These are phyloP conservation scores for Rhogogaster chlorosoma DNA, from an alignment of 2,888 invertebrate genomes.

Conservation along the genomic window DNA sequence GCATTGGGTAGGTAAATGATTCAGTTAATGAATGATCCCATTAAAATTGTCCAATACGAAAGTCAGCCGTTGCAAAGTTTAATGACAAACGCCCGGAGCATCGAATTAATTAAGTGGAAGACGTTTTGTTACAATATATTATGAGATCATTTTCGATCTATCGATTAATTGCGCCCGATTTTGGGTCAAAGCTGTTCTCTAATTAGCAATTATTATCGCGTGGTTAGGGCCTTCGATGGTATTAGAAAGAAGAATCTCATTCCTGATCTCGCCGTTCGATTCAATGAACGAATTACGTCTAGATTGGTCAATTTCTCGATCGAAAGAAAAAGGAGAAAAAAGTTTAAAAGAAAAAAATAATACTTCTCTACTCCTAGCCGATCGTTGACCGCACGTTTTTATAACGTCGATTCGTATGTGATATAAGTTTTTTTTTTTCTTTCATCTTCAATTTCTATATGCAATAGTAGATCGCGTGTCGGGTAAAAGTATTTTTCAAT, in stretches of 20 bases:
- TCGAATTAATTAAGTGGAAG: background rate
- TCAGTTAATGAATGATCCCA: background rate
- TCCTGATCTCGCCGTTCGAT: background rate
- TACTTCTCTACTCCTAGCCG: no score
- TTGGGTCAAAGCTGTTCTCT: background rate
- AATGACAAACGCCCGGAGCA: background rate
- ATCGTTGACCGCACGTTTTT: constrained; percentile 12
- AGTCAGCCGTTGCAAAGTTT: background rate
- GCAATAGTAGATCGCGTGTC: background rate
- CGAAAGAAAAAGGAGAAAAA: background rate
- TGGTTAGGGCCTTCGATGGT: background rate
- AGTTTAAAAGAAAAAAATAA: no score
- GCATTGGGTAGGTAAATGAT: background rate
- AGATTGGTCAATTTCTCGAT: background rate
- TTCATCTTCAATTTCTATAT: background rate
- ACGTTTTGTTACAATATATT: background rate
- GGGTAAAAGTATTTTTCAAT: background rate
- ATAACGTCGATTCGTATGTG: background rate
- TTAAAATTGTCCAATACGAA: background rate
- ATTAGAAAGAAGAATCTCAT: background rate
- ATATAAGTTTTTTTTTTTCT: background rate
- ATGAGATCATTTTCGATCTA: background rate
- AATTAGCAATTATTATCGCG: constrained; percentile 7
- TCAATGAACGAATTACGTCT: background rate
- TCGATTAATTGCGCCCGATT: background rate